Base-by-base conservation (phyloP, 1,140 invertebrate genomes). In the Drosophila nasuta region DNA sequence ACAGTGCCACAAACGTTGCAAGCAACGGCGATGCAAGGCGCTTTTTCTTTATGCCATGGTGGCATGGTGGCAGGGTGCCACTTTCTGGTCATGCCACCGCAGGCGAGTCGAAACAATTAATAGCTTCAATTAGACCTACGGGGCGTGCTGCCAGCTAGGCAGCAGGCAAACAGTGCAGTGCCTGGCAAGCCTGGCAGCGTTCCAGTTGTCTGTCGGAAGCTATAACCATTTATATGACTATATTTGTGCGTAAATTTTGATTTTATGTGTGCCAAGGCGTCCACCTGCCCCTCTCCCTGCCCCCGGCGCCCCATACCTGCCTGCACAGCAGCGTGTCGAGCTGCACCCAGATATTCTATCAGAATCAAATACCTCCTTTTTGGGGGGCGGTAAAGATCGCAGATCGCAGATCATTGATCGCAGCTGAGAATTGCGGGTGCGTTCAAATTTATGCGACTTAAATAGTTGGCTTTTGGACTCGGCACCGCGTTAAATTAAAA, bases 61-160 rank as follows among this genome's bases (percentile, higher is more conserved):
- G 67, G 15, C 77, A 48, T 66, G 71, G 58, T 59, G 58, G 58
- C 72, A 59, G 38, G 57, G 67, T 71, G 73, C 57, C 72, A 63
- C 49, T 75, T 58, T 56, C 35, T 69, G 59, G 59, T 15, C 59
- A 74, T 75, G 65, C 74, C 70, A 66, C 75, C 68, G 66, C 78
- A 62, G 72, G 81, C 78, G 46, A 70, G 72, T 64, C 76, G 41
- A 72, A 80, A 89, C 85, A 89, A 89, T 89, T 89, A 89, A 89
- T 89, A 89, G 85, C 85, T 68, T 89, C 85, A 89, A 89, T 89
- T 89, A 89, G 85, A 89, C 85, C 85, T 89, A 79, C 69, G 81
- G 78, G 81, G 77, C 85, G 68, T 70, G 69, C 62, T 77, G 28
- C 41, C 62, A 68, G 48, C 45, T 15, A 17, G 48, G 45, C 64